phyloP scores from a whole-genome alignment of 2,888 invertebrate genomes.

The Coremacera marginata region DNA sequence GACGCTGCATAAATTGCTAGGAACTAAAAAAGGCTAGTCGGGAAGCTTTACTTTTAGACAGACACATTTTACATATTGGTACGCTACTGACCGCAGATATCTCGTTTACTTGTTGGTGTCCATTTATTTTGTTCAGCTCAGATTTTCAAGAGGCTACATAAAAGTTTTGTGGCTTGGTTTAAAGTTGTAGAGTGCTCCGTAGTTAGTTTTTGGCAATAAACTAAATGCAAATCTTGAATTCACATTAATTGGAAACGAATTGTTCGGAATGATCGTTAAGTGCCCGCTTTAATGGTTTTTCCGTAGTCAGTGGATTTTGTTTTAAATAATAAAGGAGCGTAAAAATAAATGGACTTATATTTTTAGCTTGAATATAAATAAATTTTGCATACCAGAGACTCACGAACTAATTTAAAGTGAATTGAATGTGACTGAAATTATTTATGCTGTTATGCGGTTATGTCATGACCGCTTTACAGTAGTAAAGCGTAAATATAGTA shows the following conservation, averaged over 20 bases:
- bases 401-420: not conserved
- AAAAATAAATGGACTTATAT: too few relatives aligned
- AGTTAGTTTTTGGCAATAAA: not conserved
- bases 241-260: not conserved
- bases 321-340: too few relatives aligned
- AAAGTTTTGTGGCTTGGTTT: too few relatives aligned
- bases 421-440: not conserved
- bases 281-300: not conserved
- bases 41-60: too few relatives aligned
- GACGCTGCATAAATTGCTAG: not conserved
- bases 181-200: not conserved
- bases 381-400: too few relatives aligned
- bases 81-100: too few relatives aligned
- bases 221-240: not conserved
- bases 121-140: too few relatives aligned
- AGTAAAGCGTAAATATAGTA: too few relatives aligned
- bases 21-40: not conserved
- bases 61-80: too few relatives aligned
- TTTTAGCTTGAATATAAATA: too few relatives aligned
- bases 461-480: not conserved
- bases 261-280: not conserved
- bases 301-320: not conserved
- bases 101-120: too few relatives aligned
- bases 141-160: too few relatives aligned
- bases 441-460: not conserved